phyloP scores from a whole-genome alignment of 2,888 invertebrate genomes.

The Geotrupes spiniger region DNA sequence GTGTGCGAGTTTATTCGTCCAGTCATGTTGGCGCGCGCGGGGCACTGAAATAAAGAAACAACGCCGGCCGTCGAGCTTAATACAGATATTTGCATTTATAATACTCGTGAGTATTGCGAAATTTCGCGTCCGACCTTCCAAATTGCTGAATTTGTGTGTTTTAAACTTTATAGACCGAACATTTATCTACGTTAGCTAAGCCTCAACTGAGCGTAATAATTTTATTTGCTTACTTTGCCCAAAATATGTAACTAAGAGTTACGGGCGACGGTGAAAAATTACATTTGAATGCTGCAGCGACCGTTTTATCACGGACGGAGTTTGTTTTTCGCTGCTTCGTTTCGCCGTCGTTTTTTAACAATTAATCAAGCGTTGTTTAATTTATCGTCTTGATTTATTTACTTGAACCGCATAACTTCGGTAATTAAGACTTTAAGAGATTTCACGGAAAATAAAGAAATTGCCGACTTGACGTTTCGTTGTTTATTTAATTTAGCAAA shows the following conservation, averaged over 20 bases:
- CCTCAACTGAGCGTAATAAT: conserved; percentile 5
- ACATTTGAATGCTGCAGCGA: not conserved
- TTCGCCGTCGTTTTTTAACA: too few species aligned
- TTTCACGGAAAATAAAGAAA: too few species aligned
- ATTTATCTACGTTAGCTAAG: conserved; percentile 6
- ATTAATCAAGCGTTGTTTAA: too few species aligned
- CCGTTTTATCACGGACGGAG: conserved; percentile 1
- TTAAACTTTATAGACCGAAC: conserved; percentile 3
- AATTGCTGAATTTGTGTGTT: conserved; percentile 5
- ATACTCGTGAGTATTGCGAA: conserved; percentile 5
- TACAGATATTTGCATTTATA: conserved; percentile 1
- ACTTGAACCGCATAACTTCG: too few species aligned
- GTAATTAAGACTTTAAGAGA: too few species aligned
- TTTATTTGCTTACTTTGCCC: conserved; percentile 3
- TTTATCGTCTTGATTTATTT: too few species aligned
- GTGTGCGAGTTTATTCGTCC: not conserved
- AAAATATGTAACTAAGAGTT: conserved; percentile 3
- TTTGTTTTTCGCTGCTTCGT: too few species aligned
- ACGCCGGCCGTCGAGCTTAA: not conserved
- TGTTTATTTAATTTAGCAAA: too few species aligned
- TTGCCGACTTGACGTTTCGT: too few species aligned
- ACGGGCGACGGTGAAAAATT: not conserved
- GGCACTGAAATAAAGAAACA: not conserved
- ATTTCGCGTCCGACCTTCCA: not conserved
- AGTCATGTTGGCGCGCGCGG: not conserved